Base-by-base conservation (phyloP, 2,113 vertebrate genomes). In the Sebastes schlegelii region DNA sequence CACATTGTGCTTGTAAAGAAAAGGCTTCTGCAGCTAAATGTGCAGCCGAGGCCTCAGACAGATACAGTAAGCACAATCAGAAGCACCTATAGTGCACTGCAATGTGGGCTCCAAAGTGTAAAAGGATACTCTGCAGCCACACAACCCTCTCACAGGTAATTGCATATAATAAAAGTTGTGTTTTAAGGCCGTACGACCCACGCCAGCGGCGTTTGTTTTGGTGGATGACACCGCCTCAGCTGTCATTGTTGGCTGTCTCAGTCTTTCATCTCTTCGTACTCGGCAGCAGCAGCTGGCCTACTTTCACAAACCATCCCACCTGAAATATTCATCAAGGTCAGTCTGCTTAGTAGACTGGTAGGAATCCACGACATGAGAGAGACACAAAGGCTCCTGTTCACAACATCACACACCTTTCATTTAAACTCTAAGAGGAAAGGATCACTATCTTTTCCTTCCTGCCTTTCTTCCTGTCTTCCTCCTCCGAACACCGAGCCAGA, bases 261-360 rank as follows among this genome's bases (percentile, higher is more conserved):
- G 46, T 34, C 21, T 75, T 72, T 82, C 58, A 23, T 74, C 65
- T 54, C 52, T 65, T 75, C 70, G 17, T 51, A 11, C 52, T 46
- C 82, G 1, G 58, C 58, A 64, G 72, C 78, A 69, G 60, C 86
- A 71, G 78, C 79, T 92, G 93, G 87, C 93, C 94, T 93, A 93
- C 87, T 93, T 95, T 92, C 84, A 84, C 86, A 77, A 57, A 70
- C 58, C 83, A 54, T 69, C 79, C 66, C 86, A 88, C 76, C 87
- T 95, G 91, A 93, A 95, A 95, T 94, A 95, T 94, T 94, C 82
- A 94, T 93, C 84, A 87, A 87, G 88, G 86, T 92, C 85, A 84
- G 88, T 82, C 78, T 89, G 88, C 82, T 60, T 49, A 4, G 49
- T 21, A 55, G 77, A 74, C 73, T 74, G 80, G 8, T 66, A 70